A percentile compares a stretch with the other conserved stretches of the same genome.
Conservation (phyloP, 30 jellyfish, hydroid and myxozoan genomes). For the Chironex yamaguchii region DNA sequence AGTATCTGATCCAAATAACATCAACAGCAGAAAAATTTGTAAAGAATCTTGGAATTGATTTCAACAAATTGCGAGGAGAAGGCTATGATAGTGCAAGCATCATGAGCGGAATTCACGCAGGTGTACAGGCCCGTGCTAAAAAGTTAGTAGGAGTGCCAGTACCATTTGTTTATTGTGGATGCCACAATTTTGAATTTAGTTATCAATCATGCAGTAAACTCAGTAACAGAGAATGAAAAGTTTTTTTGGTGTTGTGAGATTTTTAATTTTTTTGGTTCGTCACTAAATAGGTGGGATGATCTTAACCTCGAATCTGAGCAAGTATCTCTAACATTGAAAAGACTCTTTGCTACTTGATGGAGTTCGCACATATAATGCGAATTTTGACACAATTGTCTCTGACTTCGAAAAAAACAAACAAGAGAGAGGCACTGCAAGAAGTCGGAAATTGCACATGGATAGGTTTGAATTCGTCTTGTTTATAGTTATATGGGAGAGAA, state of each 20-base stretch:
- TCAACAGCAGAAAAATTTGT: background rate
- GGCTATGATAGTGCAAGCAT: background rate
- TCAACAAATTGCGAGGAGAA: background rate
- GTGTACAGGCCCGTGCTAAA: background rate
- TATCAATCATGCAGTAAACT: background rate
- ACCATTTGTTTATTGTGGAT: background rate
- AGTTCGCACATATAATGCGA: no score
- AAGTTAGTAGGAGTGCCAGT: background rate
- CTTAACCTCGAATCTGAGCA: background rate
- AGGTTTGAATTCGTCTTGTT: no score
- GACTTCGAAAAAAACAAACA: no score
- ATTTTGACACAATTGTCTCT: no score
- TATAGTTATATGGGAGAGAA: no score
- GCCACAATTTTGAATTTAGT: background rate
- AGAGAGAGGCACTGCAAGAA: no score
- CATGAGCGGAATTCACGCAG: background rate
- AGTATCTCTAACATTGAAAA: slow-evolving; percentile 5
- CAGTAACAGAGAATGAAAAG: background rate
- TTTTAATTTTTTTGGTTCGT: slow-evolving; percentile 2
- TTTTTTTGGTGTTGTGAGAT: background rate
- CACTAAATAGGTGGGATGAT: slow-evolving; percentile 1
- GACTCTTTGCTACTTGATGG: no score
- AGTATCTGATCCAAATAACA: background rate
- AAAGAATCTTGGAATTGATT: background rate
- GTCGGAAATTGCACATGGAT: no score